Evolutionary conservation across 2,888 invertebrate genomes (phyloP).

Genomic region (Leptopilina syphax): DNA sequence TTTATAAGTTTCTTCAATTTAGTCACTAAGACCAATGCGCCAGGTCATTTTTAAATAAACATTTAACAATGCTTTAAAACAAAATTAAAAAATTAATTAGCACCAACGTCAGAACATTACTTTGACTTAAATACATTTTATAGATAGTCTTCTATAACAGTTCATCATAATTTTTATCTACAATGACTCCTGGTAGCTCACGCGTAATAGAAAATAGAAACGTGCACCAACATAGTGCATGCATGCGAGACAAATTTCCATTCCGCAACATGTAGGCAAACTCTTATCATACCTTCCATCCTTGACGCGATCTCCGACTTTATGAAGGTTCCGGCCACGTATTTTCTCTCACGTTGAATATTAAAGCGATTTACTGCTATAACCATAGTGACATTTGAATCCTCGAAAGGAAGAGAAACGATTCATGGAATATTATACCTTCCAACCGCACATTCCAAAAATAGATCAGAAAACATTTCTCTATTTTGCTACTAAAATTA

Average conservation of each 20-base stretch:
- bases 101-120: not conserved
- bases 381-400: constrained; percentile 35
- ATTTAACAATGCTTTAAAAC: too few relatives aligned
- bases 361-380: constrained; percentile 37
- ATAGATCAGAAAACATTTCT: constrained; percentile 12
- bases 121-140: not conserved
- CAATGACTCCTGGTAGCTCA: not conserved
- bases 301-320: constrained; percentile 41
- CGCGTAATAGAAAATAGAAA: constrained; percentile 27
- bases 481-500: not conserved
- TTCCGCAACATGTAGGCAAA: constrained; percentile 18
- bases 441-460: constrained; percentile 14
- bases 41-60: too few relatives aligned
- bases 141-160: not conserved
- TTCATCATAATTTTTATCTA: constrained; percentile 1
- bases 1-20: too few relatives aligned
- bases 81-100: too few relatives aligned
- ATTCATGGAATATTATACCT: constrained; percentile 37
- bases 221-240: constrained; percentile 6
- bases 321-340: constrained; percentile 35
- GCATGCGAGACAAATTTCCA: constrained; percentile 31
- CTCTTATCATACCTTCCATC: constrained; percentile 38
- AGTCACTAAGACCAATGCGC: too few relatives aligned
- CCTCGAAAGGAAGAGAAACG: constrained; percentile 23
- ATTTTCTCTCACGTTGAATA: constrained; percentile 39